A percentile compares a stretch with the other conserved stretches of the same genome.
These are phyloP conservation scores for Cydia fagiglandana DNA, from an alignment of 1,140 invertebrate species.

Conservation along the genomic window DNA sequence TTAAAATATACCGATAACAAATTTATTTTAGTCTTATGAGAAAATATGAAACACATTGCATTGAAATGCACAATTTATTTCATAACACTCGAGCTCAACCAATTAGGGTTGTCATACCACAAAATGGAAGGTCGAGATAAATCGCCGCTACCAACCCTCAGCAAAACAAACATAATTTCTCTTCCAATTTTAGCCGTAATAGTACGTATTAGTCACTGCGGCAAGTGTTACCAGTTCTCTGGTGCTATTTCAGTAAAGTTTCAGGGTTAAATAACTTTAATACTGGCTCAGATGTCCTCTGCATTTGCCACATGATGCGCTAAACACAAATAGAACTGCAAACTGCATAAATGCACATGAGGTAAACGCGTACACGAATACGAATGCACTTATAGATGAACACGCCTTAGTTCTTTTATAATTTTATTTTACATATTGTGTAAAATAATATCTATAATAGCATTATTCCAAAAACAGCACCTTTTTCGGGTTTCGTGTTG, in stretches of 20 bases:
- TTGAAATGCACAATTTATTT: conserved; percentile 10
- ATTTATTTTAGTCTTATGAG: not conserved
- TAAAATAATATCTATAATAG: too few relatives aligned
- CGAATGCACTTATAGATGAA: too few relatives aligned
- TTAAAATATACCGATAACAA: not conserved
- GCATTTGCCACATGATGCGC: conserved; percentile 1
- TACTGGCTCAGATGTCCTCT: conserved; percentile 26
- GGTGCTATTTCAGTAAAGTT: conserved; percentile 34
- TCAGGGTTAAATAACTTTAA: conserved; percentile 39
- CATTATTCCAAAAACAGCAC: too few relatives aligned
- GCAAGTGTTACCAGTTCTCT: conserved; percentile 32
- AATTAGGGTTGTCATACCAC: conserved; percentile 19
- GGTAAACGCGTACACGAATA: too few relatives aligned
- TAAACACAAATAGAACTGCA: conserved; percentile 14
- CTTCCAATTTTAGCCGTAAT: conserved; percentile 38
- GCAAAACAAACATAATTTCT: conserved; percentile 20
- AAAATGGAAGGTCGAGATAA: conserved; percentile 5
- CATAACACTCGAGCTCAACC: conserved; percentile 8
- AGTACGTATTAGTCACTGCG: conserved; percentile 43
- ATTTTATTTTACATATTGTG: too few relatives aligned
- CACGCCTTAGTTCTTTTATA: too few relatives aligned
- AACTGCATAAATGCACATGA: not conserved
- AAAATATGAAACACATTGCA: not conserved
- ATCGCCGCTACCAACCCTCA: conserved; percentile 10
- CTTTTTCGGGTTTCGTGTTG: too few relatives aligned